A percentile compares a stretch with the other conserved stretches of the same genome.
Evolutionary conservation across 1,140 invertebrate species (phyloP).

Genomic region (Bombus superbus): DNA sequence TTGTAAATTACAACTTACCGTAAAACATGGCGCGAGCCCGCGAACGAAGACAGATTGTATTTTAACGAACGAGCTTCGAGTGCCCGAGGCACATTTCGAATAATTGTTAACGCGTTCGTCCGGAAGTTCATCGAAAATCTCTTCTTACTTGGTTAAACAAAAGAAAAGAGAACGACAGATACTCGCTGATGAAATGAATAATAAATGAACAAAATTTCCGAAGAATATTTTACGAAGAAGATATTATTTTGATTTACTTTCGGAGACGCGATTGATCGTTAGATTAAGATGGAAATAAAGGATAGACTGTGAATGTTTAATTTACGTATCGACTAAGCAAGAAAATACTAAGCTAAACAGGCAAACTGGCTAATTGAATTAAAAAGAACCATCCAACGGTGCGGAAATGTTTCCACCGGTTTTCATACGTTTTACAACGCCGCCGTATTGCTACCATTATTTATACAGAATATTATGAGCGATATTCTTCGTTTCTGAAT

Average conservation of each 20-base stretch:
- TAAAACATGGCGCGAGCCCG: slow-evolving; percentile 67
- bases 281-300: slow-evolving; percentile 45
- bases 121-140: slow-evolving; percentile 5
- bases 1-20: slow-evolving; percentile 62
- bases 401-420: slow-evolving; percentile 43
- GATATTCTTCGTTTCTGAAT: not conserved
- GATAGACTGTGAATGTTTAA: slow-evolving; percentile 63
- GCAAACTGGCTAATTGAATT: slow-evolving; percentile 1
- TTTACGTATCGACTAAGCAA: slow-evolving; percentile 45
- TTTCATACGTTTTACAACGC: slow-evolving; percentile 46
- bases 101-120: slow-evolving; percentile 70
- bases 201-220: not conserved
- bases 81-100: slow-evolving; percentile 71
- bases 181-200: not conserved
- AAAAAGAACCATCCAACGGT: slow-evolving; percentile 30
- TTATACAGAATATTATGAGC: not conserved
- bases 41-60: slow-evolving; percentile 71
- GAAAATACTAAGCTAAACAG: slow-evolving; percentile 10
- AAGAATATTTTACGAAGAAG: not conserved
- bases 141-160: not conserved
- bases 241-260: slow-evolving; percentile 17
- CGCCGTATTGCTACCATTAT: not conserved
- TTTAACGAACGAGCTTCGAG: slow-evolving; percentile 78
- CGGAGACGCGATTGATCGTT: slow-evolving; percentile 46
- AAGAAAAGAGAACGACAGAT: not conserved